These are phyloP conservation scores for Andricus curvator DNA, from an alignment of 2,888 invertebrate genomes.

Conservation along the genomic window DNA sequence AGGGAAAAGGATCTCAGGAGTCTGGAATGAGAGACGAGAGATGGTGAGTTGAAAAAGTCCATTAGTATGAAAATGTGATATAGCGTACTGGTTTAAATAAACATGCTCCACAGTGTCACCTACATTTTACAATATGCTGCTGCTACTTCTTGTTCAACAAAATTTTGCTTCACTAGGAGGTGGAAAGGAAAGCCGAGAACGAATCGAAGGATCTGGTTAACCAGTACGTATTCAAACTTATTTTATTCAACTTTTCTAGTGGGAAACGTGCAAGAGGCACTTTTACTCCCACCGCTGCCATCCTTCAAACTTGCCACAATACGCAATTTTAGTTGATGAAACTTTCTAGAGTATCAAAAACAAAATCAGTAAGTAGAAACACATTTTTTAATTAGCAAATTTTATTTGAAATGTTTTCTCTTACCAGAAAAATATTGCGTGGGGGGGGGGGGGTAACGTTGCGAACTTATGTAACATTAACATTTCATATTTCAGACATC, in stretches of 20 bases:
- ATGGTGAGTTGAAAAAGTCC: conserved; percentile 66
- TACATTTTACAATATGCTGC: conserved; percentile 28
- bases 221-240: conserved; percentile 66
- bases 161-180: conserved; percentile 8
- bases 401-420: not conserved
- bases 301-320: conserved; percentile 13
- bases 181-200: conserved; percentile 33
- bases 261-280: conserved; percentile 44
- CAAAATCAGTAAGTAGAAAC: not conserved
- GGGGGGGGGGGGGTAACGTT: no score
- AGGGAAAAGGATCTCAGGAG: conserved; percentile 16
- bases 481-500: no score
- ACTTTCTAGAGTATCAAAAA: not conserved
- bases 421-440: no score
- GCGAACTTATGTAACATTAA: no score
- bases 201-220: conserved; percentile 41
- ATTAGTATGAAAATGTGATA: conserved; percentile 75
- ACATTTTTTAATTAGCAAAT: not conserved
- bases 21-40: conserved; percentile 27
- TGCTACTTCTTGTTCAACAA: conserved; percentile 24
- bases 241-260: conserved; percentile 72
- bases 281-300: conserved; percentile 23
- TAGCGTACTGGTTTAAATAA: conserved; percentile 69
- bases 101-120: conserved; percentile 59
- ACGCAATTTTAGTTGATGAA: conserved; percentile 23